Evolutionary conservation across 2,113 vertebrate genomes (phyloP), one percentile per base, ranked within the genome.

Genomic region (Rissa tridactyla): DNA sequence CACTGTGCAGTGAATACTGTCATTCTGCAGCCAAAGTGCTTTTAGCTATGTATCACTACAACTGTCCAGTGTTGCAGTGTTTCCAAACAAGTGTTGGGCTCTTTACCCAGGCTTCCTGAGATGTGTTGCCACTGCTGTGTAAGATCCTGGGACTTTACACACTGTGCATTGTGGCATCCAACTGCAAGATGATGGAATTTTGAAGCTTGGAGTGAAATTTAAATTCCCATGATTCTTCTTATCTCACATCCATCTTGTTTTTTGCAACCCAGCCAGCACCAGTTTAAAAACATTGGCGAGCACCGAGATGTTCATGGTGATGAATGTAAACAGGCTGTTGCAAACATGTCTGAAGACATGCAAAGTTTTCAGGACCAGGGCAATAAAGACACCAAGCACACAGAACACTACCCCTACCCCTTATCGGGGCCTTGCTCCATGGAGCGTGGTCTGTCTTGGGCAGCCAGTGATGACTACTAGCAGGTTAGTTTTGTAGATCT

Each of bases 211-310:
- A 95, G 60, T 88, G 76, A 92, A 88, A 83, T 90, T 66, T 38
- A 40, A 96, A 96, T 96, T 94, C 82, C 72, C 68, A 17, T 90
- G 71, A 80, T 95, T 93, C 55, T 71, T 91, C 54, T 73, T 94
- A 79, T 86, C 96, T 94, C 71, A 32, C 6, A 66, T 93, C 87
- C 38, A 87, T 95, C 88, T 92, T 10, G 12, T 5, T 62, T 90
- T 57, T 88, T 92, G 88, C 82, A 90, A 86, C 40, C 16, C 3
- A 62, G 88, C 93, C 88, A 96, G 62, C 85, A 52, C 90, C 87
- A 87, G 84, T 93, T 87, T 72, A 55, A 91, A 95, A 96, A 91
- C 78, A 93, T 77, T 97, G 95, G 94, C 94, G 77, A 82, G 78
- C 62, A 40, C 25, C 0, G 1, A 76, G 65, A 79, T 46, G 64